Percentiles rank a stretch among this genome's conserved stretches.
phyloP scores from a whole-genome alignment of 2,888 invertebrate genomes.

The Polydrusus cervinus region DNA sequence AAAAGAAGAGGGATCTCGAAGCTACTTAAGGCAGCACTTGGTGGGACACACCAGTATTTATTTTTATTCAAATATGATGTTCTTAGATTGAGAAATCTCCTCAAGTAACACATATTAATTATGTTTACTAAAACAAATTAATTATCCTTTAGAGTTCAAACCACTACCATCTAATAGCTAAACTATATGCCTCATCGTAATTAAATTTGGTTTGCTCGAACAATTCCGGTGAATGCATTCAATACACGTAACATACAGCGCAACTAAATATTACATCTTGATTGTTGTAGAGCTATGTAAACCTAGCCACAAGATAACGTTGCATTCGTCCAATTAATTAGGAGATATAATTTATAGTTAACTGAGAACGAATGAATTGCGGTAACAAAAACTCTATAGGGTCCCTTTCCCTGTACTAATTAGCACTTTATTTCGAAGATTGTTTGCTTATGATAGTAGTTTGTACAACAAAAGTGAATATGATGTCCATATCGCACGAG shows the following conservation, averaged over 20 bases:
- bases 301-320: background rate
- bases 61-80: too few species aligned
- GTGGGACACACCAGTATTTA: too few species aligned
- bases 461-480: too few species aligned
- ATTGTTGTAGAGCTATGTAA: conserved; percentile 10
- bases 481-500: too few species aligned
- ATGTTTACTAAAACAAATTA: background rate
- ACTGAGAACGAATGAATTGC: background rate
- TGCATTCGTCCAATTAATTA: conserved; percentile 14
- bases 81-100: too few species aligned
- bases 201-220: conserved; percentile 7
- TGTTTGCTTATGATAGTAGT: too few species aligned
- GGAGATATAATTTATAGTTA: conserved; percentile 32
- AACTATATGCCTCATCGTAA: background rate
- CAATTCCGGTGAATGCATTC: conserved; percentile 9
- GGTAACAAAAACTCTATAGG: background rate
- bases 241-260: background rate
- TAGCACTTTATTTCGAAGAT: too few species aligned
- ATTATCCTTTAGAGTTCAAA: background rate
- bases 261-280: conserved; percentile 24
- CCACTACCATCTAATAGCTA: background rate
- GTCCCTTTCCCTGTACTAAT: too few species aligned
- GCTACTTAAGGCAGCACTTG: too few species aligned
- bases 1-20: too few species aligned
- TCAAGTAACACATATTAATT: too few species aligned